These are phyloP conservation scores for Scaptomyza tumidula DNA, from an alignment of 2,888 invertebrate genomes.

Conservation along the genomic window DNA sequence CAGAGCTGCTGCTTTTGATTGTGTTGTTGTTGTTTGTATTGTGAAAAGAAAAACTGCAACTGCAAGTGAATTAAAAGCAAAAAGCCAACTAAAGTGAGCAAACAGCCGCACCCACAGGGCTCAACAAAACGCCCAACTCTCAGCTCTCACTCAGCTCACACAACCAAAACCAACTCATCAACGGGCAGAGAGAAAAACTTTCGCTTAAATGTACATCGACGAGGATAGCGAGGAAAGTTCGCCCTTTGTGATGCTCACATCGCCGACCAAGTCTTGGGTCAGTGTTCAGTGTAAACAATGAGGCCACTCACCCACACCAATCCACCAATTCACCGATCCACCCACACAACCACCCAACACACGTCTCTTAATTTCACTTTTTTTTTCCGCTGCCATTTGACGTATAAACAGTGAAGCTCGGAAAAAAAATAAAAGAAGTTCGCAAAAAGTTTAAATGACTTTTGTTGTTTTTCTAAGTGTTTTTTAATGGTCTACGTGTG, in stretches of 20 bases:
- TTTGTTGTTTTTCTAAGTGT: conserved; percentile 80
- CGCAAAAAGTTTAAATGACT: conserved; percentile 79
- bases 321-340: conserved; percentile 56
- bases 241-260: conserved; percentile 88
- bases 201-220: conserved; percentile 85
- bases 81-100: conserved; percentile 60
- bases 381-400: conserved; percentile 55
- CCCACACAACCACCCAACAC: conserved; percentile 40
- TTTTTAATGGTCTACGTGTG: conserved; percentile 79
- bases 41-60: conserved; percentile 53
- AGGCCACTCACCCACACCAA: conserved; percentile 37
- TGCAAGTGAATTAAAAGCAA: conserved; percentile 75
- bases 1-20: conserved; percentile 10
- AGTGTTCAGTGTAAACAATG: conserved; percentile 82
- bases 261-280: conserved; percentile 88
- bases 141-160: conserved; percentile 7
- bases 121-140: conserved; percentile 16
- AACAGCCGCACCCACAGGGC: conserved; percentile 47
- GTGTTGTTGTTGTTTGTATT: conserved; percentile 29
- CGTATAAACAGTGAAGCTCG: conserved; percentile 42
- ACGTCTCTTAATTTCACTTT: conserved; percentile 74
- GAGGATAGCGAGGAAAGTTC: conserved; percentile 88
- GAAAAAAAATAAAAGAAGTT: conserved; percentile 50
- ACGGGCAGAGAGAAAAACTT: conserved; percentile 55
- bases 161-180: conserved; percentile 48